Conservation (phyloP, 1,140 invertebrate genomes). For the Panagrolaimus sp. region DNA sequence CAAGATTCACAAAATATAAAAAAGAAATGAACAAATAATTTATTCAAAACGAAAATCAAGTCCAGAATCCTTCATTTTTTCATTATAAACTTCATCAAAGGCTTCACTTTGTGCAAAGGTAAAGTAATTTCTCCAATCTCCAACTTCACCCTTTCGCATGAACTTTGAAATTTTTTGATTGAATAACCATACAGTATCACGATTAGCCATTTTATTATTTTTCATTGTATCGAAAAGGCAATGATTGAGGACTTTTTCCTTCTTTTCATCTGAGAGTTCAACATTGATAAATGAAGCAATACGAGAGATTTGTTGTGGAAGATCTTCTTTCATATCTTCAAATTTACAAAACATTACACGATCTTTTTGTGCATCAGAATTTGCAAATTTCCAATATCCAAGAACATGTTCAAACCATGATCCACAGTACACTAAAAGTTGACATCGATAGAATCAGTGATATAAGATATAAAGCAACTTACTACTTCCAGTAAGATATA, state of each 20-base stretch:
- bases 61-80: slow-evolving; percentile 41
- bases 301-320: slow-evolving; percentile 35
- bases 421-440: slow-evolving; percentile 47
- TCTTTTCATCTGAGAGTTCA: slow-evolving; percentile 52
- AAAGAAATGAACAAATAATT: background rate
- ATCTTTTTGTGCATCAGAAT: slow-evolving; percentile 44
- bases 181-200: slow-evolving; percentile 59
- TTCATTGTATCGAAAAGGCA: slow-evolving; percentile 67
- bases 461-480: slow-evolving; percentile 18
- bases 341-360: slow-evolving; percentile 64
- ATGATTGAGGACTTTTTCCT: slow-evolving; percentile 59
- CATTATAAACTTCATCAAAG: slow-evolving; percentile 57
- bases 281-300: slow-evolving; percentile 63
- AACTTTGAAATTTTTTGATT: slow-evolving; percentile 44
- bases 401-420: slow-evolving; percentile 65
- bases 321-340: slow-evolving; percentile 62
- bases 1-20: no score
- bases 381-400: slow-evolving; percentile 60
- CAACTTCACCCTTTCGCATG: slow-evolving; percentile 54
- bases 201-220: slow-evolving; percentile 68
- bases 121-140: slow-evolving; percentile 63
- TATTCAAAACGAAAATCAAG: slow-evolving; percentile 40
- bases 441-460: background rate
- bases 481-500: slow-evolving; percentile 52
- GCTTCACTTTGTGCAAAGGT: slow-evolving; percentile 59